Percentiles rank a stretch among this genome's conserved stretches.
Conservation (phyloP, 2,113 vertebrate genomes). For the Climacteris rufus region DNA sequence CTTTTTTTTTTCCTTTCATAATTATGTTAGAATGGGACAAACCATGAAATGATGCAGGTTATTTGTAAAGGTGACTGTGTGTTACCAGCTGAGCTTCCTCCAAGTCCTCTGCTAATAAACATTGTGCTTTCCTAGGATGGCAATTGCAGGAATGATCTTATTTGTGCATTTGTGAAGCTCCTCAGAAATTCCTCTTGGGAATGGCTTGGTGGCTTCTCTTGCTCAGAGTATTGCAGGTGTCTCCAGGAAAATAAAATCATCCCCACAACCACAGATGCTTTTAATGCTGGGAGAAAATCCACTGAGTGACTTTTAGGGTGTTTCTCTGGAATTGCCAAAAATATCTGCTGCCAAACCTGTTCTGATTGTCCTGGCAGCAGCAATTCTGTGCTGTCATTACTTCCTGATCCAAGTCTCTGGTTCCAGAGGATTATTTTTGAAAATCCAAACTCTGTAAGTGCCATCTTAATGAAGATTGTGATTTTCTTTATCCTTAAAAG, state of each 20-base stretch:
- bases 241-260: background rate
- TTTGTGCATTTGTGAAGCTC: background rate
- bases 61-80: background rate
- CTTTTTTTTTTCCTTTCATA: accelerated
- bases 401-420: background rate
- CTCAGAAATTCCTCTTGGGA: background rate
- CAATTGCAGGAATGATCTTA: background rate
- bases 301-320: background rate
- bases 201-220: background rate
- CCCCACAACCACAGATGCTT: background rate
- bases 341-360: background rate
- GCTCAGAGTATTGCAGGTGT: background rate
- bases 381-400: background rate
- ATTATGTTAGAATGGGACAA: background rate
- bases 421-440: background rate
- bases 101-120: background rate
- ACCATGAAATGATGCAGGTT: background rate
- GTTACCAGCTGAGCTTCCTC: background rate
- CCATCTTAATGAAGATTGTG: background rate
- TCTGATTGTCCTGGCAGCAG: too few relatives aligned
- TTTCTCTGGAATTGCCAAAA: background rate
- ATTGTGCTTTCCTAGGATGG: background rate
- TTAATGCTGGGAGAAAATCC: background rate
- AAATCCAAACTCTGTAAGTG: background rate
- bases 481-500: background rate